phyloP scores from a whole-genome alignment of 1,140 invertebrate species.

The Cephus cinctus region DNA sequence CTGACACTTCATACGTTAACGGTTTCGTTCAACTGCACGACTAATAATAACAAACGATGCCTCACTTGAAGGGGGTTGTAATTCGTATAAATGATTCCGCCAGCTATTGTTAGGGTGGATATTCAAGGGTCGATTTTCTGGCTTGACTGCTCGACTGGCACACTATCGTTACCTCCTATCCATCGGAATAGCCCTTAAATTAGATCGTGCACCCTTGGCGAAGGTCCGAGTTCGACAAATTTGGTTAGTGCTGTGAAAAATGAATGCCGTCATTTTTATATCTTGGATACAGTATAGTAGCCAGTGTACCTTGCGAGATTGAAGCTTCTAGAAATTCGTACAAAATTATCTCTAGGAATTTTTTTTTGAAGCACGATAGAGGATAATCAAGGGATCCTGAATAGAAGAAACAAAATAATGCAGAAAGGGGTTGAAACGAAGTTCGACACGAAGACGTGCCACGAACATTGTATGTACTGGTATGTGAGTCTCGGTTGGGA shows the following conservation, averaged over 20 bases:
- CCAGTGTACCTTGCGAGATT: too few relatives aligned
- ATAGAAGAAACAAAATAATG: too few relatives aligned
- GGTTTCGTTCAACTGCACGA: constrained; percentile 12
- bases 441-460: too few relatives aligned
- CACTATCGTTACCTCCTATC: constrained; percentile 26
- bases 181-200: constrained; percentile 48
- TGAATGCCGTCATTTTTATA: constrained; percentile 29
- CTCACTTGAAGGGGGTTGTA: constrained; percentile 39
- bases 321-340: too few relatives aligned
- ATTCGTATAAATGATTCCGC: constrained; percentile 54
- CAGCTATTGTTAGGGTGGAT: constrained; percentile 33
- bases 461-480: too few relatives aligned
- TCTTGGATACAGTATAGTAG: too few relatives aligned
- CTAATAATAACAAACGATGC: constrained; percentile 54
- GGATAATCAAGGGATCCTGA: too few relatives aligned
- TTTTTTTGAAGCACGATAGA: too few relatives aligned
- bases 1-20: too few relatives aligned
- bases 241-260: constrained; percentile 52
- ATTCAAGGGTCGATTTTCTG: background rate
- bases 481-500: too few relatives aligned
- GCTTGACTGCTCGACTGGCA: background rate
- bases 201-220: constrained; percentile 45
- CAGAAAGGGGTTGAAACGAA: too few relatives aligned
- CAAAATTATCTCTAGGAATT: background rate
- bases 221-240: constrained; percentile 49